phyloP scores from a whole-genome alignment of 2,888 invertebrate species.

The Halictus ligatus region DNA sequence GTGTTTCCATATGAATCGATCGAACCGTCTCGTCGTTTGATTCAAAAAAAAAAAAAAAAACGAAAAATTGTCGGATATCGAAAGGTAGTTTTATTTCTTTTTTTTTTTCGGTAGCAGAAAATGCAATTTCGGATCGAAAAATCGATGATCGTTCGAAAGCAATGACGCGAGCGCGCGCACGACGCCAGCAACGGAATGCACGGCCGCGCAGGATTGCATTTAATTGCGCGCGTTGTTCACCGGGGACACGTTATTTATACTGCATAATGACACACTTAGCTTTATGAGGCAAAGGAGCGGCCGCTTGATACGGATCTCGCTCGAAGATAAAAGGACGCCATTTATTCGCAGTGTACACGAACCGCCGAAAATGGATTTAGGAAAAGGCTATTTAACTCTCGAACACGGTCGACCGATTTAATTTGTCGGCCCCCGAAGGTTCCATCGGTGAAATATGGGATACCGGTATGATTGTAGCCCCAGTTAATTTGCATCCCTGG shows the following conservation, averaged over 20 bases:
- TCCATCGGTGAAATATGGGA: background rate
- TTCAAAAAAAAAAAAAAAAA: background rate
- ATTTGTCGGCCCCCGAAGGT: slow-evolving; percentile 1
- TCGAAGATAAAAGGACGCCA: background rate
- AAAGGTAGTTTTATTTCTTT: background rate
- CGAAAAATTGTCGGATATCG: background rate
- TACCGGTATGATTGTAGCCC: background rate
- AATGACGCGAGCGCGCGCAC: background rate
- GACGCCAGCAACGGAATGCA: background rate
- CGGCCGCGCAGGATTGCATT: slow-evolving; percentile 13
- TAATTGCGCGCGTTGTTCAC: slow-evolving; percentile 28
- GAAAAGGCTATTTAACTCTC: slow-evolving; percentile 14
- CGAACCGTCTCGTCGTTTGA: no score
- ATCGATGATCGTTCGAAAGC: background rate
- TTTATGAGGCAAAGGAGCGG: slow-evolving; percentile 27
- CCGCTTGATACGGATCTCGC: background rate
- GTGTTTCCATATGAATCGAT: background rate
- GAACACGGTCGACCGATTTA: slow-evolving; percentile 2
- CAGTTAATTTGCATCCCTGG: slow-evolving; percentile 2
- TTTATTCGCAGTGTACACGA: background rate
- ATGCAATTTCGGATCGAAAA: slow-evolving; percentile 15
- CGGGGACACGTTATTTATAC: slow-evolving; percentile 22
- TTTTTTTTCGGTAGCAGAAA: background rate
- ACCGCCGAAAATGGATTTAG: slow-evolving; percentile 20
- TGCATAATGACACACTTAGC: slow-evolving; percentile 29